Percentiles rank a stretch among this genome's conserved stretches.
phyloP scores from a whole-genome alignment of 2,113 vertebrate genomes.

The Todiramphus chloris region DNA sequence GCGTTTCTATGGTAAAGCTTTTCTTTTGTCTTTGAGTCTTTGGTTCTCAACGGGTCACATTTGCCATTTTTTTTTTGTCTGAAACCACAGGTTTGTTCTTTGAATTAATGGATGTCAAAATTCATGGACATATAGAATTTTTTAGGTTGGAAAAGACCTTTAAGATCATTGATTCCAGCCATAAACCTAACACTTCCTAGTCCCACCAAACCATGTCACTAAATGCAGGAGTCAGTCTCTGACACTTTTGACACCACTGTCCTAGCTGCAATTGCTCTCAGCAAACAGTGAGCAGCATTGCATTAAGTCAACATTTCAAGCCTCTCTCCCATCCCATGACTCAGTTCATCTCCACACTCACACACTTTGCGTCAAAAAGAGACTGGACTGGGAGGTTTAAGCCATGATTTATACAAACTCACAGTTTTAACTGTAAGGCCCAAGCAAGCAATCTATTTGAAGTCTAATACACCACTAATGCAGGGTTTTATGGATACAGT shows the following conservation, averaged over 20 bases:
- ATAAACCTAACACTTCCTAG: neutral
- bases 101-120: neutral
- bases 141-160: neutral
- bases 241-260: neutral
- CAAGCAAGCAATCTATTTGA: no score
- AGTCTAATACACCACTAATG: no score
- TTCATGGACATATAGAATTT: neutral
- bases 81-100: neutral
- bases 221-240: neutral
- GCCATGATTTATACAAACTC: no score
- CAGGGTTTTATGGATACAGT: no score
- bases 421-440: no score
- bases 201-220: neutral
- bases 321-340: neutral
- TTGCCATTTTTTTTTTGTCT: neutral
- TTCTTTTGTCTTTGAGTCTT: neutral
- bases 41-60: neutral
- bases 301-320: neutral
- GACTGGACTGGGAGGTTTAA: no score
- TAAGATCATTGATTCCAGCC: neutral
- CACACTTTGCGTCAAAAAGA: no score
- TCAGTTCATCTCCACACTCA: neutral
- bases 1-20: neutral
- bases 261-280: neutral
- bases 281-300: neutral